Base-by-base conservation (phyloP, 2,113 vertebrate genomes). In the Pterocles burchelli region DNA sequence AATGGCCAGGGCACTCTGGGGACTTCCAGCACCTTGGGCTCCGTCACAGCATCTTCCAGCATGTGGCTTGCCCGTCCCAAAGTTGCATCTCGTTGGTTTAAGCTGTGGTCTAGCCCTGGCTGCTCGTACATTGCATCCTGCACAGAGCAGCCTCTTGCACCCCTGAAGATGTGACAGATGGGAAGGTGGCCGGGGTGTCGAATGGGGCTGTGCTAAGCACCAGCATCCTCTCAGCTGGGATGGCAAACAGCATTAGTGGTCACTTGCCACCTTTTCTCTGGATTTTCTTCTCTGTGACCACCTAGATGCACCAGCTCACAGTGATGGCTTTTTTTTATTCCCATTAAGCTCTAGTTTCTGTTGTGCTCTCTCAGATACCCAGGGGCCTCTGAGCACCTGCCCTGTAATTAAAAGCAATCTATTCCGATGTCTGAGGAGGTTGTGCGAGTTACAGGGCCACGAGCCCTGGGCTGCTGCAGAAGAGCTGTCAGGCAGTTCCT, bases 351-450 rank as follows among this genome's bases (percentile, higher is more conserved):
- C 45, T 41, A 8, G 48, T 84, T 96, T 93, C 31, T 24, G 28
- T 54, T 83, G 25, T 4, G 3, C 6, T 31, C 52, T 36, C 46
- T 73, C 62, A 59, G 41, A 57, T 77, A 71, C 57, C 61, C 31
- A 9, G 61, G 34, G 66, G 51, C 70, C 73, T 75, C 29, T 61
- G 85, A 83, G 82, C 45, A 20, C 55, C 55, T 88, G 82, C 72
- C 41, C 68, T 93, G 9, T 80, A 95, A 96, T 95, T 95, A 93
- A 91, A 96, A 96, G 55, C 67, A 94, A 86, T 89, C 71, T 75
- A 61, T 68, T 89, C 49, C 14, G 5, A 1, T 63, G 58, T 87
- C 93, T 93, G 86, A 82, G 91, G 81, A 38, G 84, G 81, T 58
- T 71, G 86, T n/a, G 57, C 0, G 31, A 91, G 81, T 55, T 82